Evolutionary conservation across 1,140 invertebrate species (phyloP).

Genomic region (Bombus pyrosoma): DNA sequence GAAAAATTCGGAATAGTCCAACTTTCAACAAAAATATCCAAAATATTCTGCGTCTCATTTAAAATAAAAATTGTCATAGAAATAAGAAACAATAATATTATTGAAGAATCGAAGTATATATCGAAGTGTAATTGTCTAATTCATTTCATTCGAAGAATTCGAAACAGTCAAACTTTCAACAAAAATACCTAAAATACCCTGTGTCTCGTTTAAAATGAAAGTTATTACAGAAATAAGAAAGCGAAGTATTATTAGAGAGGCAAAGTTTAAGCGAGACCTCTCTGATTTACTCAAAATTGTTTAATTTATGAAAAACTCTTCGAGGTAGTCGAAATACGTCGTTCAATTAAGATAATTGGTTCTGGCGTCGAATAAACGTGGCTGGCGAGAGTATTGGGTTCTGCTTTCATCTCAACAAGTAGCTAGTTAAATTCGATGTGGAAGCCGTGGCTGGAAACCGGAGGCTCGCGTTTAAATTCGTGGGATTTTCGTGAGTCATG

Average conservation of each 20-base stretch:
- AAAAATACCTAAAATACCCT: neutral
- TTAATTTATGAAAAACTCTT: neutral
- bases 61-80: neutral
- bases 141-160: too few species aligned
- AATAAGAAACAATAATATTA: too few species aligned
- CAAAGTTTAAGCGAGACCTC: neutral
- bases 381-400: neutral
- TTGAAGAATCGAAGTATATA: too few species aligned
- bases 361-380: neutral
- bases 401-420: slow-evolving; percentile 1
- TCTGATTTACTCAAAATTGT: neutral
- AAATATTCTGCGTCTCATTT: rapidly evolving
- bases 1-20: too few species aligned
- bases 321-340: too few species aligned
- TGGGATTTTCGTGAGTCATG: slow-evolving; percentile 21
- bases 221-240: neutral
- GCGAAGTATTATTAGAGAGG: neutral
- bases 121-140: too few species aligned
- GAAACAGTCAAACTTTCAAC: neutral
- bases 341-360: slow-evolving; percentile 4
- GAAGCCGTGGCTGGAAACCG: neutral
- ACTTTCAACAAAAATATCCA: neutral
- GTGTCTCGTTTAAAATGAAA: neutral
- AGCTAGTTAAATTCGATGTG: neutral
- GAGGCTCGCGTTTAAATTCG: slow-evolving; percentile 15